These are phyloP conservation scores for Muntiacus reevesi DNA, from an alignment of 2,113 vertebrate species.

Conservation along the genomic window DNA sequence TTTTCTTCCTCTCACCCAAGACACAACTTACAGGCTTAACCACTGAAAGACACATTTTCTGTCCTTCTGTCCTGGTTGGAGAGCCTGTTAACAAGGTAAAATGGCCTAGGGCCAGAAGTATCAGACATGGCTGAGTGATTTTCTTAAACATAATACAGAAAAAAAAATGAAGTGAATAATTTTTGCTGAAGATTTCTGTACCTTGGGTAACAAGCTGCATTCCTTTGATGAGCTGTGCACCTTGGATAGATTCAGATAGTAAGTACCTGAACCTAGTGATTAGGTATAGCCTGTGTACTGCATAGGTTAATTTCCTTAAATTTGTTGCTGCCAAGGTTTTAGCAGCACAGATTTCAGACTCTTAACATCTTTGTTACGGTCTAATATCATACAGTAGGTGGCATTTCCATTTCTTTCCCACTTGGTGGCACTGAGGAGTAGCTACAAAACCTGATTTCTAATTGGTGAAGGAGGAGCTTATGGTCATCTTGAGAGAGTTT, in stretches of 20 bases:
- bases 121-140: not conserved
- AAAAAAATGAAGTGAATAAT: not conserved
- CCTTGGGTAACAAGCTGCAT: not conserved
- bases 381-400: fast-evolving
- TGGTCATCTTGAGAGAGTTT: not conserved
- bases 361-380: not conserved
- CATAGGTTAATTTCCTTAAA: not conserved
- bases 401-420: fast-evolving
- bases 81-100: not conserved
- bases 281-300: not conserved
- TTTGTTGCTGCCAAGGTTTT: not conserved
- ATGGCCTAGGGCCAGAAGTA: not conserved
- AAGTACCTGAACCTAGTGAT: not conserved
- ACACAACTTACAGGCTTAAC: not conserved
- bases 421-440: not conserved
- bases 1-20: not conserved
- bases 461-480: not conserved
- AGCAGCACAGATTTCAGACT: not conserved
- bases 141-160: not conserved
- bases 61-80: not conserved
- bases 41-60: not conserved
- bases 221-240: not conserved
- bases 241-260: not conserved
- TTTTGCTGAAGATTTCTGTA: not conserved
- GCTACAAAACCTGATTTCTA: not conserved